Conservation (phyloP, 2,888 invertebrate species). For the Axea sp. region DNA sequence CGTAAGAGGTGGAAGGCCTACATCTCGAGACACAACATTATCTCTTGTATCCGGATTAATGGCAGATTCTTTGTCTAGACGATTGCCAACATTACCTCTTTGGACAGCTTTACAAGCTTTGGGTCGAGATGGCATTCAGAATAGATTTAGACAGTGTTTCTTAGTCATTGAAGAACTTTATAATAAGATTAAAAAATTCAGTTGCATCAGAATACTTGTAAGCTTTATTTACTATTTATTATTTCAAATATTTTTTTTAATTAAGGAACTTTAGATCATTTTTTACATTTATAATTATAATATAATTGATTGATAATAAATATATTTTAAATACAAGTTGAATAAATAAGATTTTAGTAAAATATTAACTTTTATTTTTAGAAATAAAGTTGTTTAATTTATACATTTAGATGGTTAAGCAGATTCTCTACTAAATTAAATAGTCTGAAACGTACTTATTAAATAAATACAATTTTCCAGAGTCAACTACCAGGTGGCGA, state of each 20-base stretch:
- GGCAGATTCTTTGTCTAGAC: slow-evolving; percentile 80
- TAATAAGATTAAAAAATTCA: slow-evolving; percentile 83
- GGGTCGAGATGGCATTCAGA: slow-evolving; percentile 86
- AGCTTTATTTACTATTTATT: slow-evolving; percentile 66
- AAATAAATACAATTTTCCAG: slow-evolving; percentile 79
- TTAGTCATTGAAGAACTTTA: slow-evolving; percentile 84
- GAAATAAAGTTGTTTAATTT: too few relatives aligned
- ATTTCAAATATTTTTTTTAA: slow-evolving; percentile 1
- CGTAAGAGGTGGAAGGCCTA: slow-evolving; percentile 78
- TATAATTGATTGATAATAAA: too few relatives aligned
- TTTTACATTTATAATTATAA: too few relatives aligned
- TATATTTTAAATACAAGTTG: too few relatives aligned
- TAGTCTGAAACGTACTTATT: too few relatives aligned
- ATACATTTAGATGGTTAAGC: too few relatives aligned
- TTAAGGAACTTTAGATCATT: too few relatives aligned
- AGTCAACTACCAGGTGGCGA: slow-evolving; percentile 90
- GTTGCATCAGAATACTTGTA: slow-evolving; percentile 87
- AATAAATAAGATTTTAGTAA: too few relatives aligned
- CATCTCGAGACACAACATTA: slow-evolving; percentile 75
- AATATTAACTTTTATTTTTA: too few relatives aligned
- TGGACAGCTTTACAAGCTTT: slow-evolving; percentile 90
- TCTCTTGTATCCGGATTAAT: slow-evolving; percentile 77
- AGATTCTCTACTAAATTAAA: too few relatives aligned
- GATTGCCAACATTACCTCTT: slow-evolving; percentile 88
- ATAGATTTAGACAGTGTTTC: slow-evolving; percentile 87